Conservation (phyloP, 2,113 vertebrate species). For the Sylvia atricapilla region DNA sequence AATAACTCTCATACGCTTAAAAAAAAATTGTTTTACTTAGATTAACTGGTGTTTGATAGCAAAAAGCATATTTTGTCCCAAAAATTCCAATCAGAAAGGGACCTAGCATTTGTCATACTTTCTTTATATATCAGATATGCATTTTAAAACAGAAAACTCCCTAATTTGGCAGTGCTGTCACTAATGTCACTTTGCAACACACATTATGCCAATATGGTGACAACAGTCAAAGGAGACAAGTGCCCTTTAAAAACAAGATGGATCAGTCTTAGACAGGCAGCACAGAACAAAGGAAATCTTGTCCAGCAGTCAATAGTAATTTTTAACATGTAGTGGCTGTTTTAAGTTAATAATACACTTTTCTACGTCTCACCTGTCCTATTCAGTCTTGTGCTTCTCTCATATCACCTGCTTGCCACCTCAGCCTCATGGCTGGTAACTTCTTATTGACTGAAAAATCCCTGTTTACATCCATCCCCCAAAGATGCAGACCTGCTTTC, state of each 20-base stretch:
- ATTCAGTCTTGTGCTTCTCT: neutral
- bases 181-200: neutral
- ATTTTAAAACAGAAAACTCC: neutral
- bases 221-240: neutral
- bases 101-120: neutral
- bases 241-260: neutral
- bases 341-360: neutral
- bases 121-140: neutral
- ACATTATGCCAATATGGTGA: neutral
- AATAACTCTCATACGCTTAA: neutral
- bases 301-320: neutral
- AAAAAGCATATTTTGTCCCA: neutral
- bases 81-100: neutral
- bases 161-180: neutral
- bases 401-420: neutral
- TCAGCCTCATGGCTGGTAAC: neutral
- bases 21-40: neutral
- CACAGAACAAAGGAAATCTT: neutral
- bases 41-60: neutral
- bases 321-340: neutral
- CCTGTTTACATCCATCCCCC: neutral
- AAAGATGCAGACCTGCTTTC: rapidly evolving
- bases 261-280: neutral
- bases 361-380: neutral
- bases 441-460: neutral